A percentile compares a stretch with the other conserved stretches of the same genome.
Evolutionary conservation across 1,140 invertebrate species (phyloP).

Genomic region (Heliconius hewitsoni): DNA sequence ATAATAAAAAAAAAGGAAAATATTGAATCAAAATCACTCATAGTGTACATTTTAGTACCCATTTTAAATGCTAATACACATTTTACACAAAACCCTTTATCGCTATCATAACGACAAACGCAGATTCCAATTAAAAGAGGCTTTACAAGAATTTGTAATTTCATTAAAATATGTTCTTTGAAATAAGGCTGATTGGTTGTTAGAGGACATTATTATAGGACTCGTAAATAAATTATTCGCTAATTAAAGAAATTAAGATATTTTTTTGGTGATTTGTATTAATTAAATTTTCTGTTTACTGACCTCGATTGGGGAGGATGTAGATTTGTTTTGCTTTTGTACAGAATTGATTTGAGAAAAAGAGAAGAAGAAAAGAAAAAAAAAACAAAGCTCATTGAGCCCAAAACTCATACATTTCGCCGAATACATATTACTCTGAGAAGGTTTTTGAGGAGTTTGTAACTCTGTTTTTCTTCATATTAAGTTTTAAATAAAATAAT

Average conservation of each 20-base stretch:
- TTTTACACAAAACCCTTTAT: neutral
- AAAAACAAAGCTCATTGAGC: too few relatives aligned
- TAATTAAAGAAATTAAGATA: neutral
- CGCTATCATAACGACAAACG: conserved; percentile 8
- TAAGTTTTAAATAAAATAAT: too few relatives aligned
- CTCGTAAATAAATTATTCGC: neutral
- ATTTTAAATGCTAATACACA: neutral
- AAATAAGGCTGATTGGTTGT: neutral
- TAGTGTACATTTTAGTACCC: neutral
- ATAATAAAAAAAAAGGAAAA: too few relatives aligned
- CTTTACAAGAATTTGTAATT: conserved; percentile 5
- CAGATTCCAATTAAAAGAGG: conserved; percentile 7
- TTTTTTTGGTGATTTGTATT: neutral
- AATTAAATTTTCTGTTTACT: neutral
- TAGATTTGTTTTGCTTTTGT: too few relatives aligned
- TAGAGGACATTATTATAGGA: neutral
- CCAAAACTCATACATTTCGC: too few relatives aligned
- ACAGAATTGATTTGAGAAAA: too few relatives aligned
- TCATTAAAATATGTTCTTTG: conserved; percentile 11
- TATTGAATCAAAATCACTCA: too few relatives aligned
- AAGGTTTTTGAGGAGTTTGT: too few relatives aligned
- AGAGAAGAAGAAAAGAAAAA: too few relatives aligned
- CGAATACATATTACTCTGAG: too few relatives aligned
- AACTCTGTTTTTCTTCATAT: too few relatives aligned
- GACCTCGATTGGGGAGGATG: too few relatives aligned